Percentiles rank a stretch among this genome's conserved stretches.
Conservation (phyloP, 2,888 invertebrate genomes). For the Globia sparganii region DNA sequence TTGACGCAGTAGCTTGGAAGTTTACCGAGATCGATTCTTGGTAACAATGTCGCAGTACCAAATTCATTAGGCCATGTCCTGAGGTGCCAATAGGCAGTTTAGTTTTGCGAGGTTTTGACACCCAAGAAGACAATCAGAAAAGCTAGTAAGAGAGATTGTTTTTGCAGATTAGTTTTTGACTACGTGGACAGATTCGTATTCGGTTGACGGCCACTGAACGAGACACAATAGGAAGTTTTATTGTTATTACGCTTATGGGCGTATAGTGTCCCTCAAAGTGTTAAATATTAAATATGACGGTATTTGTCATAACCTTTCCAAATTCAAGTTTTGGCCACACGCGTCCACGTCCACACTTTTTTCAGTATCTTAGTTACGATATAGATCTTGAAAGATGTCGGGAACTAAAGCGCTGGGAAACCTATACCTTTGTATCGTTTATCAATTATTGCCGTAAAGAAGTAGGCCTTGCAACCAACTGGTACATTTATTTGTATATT, state of each 20-base stretch:
- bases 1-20: slow-evolving; percentile 7
- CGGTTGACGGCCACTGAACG: too few species aligned
- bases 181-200: too few species aligned
- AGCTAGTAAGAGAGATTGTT: too few species aligned
- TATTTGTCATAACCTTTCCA: not conserved
- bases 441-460: not conserved
- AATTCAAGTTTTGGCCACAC: not conserved
- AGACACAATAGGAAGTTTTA: too few species aligned
- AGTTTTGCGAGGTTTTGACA: not conserved
- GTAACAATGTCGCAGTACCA: not conserved
- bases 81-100: not conserved
- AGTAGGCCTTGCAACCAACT: not conserved
- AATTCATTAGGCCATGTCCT: not conserved
- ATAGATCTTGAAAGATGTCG: not conserved
- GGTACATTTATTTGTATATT: not conserved
- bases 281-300: not conserved
- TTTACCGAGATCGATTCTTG: not conserved
- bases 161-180: too few species aligned
- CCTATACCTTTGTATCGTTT: not conserved
- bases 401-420: not conserved
- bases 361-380: too few species aligned
- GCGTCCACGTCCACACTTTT: too few species aligned
- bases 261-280: not conserved
- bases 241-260: too few species aligned
- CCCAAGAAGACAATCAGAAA: not conserved